Evolutionary conservation across 2,113 vertebrate species (phyloP).

Genomic region (Poeciliopsis retropinna): DNA sequence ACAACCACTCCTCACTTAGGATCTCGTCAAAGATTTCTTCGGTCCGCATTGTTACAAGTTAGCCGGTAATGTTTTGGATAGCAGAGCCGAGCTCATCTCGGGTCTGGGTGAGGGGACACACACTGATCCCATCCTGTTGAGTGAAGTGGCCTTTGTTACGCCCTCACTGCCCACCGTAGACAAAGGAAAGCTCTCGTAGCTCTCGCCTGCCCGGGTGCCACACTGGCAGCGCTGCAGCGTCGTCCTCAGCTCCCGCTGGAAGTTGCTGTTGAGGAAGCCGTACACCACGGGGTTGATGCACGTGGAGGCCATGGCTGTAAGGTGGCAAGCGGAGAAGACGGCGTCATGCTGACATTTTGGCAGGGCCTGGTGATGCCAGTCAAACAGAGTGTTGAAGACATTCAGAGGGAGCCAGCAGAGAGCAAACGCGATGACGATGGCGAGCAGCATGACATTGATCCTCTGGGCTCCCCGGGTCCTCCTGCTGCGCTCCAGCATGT

Average conservation of each 20-base stretch:
- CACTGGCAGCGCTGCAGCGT: conserved; percentile 78
- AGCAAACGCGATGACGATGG: conserved; percentile 78
- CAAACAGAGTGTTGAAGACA: conserved; percentile 81
- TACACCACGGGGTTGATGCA: conserved; percentile 82
- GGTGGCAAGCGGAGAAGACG: conserved; percentile 82
- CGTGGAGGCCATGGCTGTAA: conserved; percentile 80
- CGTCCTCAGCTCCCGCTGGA: conserved; percentile 78
- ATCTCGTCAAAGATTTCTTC: neutral
- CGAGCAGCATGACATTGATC: conserved; percentile 78
- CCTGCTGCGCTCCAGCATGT: conserved; percentile 74
- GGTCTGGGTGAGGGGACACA: conserved; percentile 46
- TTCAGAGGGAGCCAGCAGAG: conserved; percentile 82
- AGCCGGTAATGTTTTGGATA: conserved; percentile 38
- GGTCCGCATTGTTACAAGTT: neutral
- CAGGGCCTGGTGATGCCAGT: conserved; percentile 81
- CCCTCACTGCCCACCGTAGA: conserved; percentile 81
- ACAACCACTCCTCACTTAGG: neutral
- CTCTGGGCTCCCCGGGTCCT: conserved; percentile 67
- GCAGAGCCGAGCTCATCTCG: conserved; percentile 39
- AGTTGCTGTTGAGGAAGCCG: conserved; percentile 84
- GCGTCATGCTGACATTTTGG: conserved; percentile 79
- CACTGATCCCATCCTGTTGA: conserved; percentile 62
- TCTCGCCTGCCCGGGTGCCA: conserved; percentile 60
- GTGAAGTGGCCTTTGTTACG: conserved; percentile 73
- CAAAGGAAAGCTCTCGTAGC: conserved; percentile 80